Base-by-base conservation (phyloP, 2,888 invertebrate species). In the Dicycla oo region DNA sequence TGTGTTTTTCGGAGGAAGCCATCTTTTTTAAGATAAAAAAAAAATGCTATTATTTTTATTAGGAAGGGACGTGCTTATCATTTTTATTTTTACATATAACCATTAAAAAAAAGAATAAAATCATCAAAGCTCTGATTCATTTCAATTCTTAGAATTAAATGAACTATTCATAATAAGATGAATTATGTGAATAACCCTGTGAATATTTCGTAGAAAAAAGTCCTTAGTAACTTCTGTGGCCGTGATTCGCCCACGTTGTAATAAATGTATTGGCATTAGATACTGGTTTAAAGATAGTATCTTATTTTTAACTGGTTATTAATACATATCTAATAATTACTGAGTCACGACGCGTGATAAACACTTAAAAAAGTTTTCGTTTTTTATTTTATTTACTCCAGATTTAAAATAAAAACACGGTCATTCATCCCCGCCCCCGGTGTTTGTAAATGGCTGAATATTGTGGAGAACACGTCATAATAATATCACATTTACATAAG, bases 291-390 rank as follows among this genome's bases (percentile, higher is more conserved):
- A 73, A 83, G 51, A 78, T 83, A 79, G 75, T 74, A 61, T 66
- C n/a, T 43, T 73, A 86, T 86, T 85, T 83, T 77, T 82, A 86
- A 68, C 40, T 58, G 34, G 67, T 80, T 86, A 79, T 81, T 80
- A 78, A 86, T 85, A 86, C 79, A 73, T 72, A 47, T 76, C 40
- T 73, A 69, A 73, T 73, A 53, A 73, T 61, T 60, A 47, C 63
- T 80, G 85, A 86, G 47, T 81, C 79, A 81, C 68, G 26, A 18
- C 57, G 56, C 13, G 63, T 73, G 69, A 77, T 67, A 67, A 63
- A 61, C 20, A 64, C 65, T 53, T 38, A 40, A 69, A 26, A 80
- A 67, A 15, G 3, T 20, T 40, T 40, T 20, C 20, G n/a, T 43
- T 51, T 73, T n/a, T 58, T 68, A 67, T 64, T 72, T 72, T 54